Conservation (phyloP, 2,888 invertebrate species). For the Drosophila seclusa region DNA sequence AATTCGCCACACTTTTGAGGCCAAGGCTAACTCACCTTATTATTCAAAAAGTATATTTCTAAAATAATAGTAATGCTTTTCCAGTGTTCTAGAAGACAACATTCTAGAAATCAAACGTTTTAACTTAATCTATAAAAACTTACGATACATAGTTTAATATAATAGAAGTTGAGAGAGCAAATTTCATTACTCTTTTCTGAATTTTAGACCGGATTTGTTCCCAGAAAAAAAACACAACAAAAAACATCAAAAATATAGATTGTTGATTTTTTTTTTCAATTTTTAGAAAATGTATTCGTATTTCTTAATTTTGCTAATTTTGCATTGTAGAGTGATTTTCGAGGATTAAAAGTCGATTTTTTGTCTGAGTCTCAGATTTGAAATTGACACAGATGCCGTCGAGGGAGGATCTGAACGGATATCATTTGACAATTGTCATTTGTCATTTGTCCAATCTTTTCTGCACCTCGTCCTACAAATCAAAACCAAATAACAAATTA, state of each 20-base stretch:
- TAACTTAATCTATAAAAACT: not conserved
- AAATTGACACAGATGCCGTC: too few species aligned
- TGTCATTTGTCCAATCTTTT: not conserved
- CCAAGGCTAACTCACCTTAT: not conserved
- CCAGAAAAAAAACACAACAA: not conserved
- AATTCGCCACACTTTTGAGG: not conserved
- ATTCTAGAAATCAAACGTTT: not conserved
- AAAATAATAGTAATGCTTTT: not conserved
- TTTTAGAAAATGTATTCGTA: not conserved
- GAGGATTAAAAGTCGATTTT: too few species aligned
- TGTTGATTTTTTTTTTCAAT: not conserved
- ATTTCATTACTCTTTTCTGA: not conserved
- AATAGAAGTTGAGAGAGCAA: not conserved
- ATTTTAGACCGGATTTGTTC: not conserved
- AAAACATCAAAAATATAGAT: not conserved
- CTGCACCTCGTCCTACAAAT: not conserved
- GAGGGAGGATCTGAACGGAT: not conserved
- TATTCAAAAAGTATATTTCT: not conserved
- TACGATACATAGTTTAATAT: not conserved
- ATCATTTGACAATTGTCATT: not conserved
- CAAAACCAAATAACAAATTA: not conserved
- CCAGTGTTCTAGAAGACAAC: not conserved
- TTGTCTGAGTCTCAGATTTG: too few species aligned
- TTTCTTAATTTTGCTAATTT: not conserved
- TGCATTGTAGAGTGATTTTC: too few species aligned